Percentiles rank a stretch among this genome's conserved stretches.
phyloP scores from a whole-genome alignment of 2,888 invertebrate species.

The Bruchidius siliquastri region DNA sequence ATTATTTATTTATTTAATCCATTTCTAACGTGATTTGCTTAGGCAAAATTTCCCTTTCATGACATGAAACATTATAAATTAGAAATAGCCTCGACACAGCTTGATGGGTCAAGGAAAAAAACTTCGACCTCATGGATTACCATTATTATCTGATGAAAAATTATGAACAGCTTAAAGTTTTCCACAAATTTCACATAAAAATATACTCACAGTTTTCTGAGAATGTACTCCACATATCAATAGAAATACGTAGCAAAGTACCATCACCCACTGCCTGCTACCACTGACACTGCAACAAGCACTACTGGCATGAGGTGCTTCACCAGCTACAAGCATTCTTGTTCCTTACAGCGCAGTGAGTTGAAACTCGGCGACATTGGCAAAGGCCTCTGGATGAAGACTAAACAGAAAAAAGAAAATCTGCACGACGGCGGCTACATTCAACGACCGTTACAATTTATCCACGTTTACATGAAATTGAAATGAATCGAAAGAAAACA shows the following conservation, averaged over 20 bases:
- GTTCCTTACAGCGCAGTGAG: not conserved
- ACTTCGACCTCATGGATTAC: no score
- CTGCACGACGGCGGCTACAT: not conserved
- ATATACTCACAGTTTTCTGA: not conserved
- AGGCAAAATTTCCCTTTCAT: no score
- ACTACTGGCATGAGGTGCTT: not conserved
- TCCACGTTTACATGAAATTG: not conserved
- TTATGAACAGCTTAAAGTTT: no score
- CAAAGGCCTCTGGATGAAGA: not conserved
- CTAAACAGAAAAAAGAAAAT: not conserved
- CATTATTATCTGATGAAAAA: no score
- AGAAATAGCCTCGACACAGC: no score
- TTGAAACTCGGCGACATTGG: not conserved
- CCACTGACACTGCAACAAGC: not conserved
- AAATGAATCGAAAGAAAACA: not conserved
- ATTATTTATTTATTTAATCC: no score
- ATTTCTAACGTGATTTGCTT: no score
- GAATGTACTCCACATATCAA: not conserved
- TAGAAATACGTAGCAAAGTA: not conserved
- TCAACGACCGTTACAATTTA: not conserved
- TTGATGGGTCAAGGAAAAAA: no score
- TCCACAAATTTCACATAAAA: not conserved
- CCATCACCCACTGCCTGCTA: not conserved
- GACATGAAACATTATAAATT: no score
- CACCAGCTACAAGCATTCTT: not conserved